Base-by-base conservation (phyloP, 2,113 vertebrate species). In the Istiophorus platypterus region DNA sequence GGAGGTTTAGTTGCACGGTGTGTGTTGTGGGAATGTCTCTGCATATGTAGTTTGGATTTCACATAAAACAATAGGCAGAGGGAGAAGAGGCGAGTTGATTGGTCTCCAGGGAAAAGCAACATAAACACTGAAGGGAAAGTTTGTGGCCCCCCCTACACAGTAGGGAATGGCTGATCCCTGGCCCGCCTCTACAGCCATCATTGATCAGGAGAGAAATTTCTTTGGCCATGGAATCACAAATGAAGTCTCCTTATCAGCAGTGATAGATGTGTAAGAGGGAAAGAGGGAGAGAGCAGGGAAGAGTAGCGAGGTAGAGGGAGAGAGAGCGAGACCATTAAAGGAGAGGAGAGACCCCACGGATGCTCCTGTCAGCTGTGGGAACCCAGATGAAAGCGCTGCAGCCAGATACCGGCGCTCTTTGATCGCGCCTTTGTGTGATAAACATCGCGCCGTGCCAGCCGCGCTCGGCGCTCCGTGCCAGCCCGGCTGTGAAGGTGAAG, bases 371-470 rank as follows among this genome's bases (percentile, higher is more conserved):
- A 95, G 94, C 92, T 94, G 89, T 93, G 91, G 89, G 92, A 92
- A 92, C 89, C 89, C 90, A 95, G 95, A 96, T 95, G 95, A 96
- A 96, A 95, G 95, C 82, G 88, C 85, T 91, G 81, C 78, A 92
- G 92, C 92, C 93, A 93, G 86, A 94, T 92, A 92, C 71, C 89
- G 82, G 85, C 87, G 81, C 88, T 89, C 94, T 96, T 95, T 95
- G 94, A 96, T 95, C 93, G 84, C 76, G 91, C 93, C 94, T 95
- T 95, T 93, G 93, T 95, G 92, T 94, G 93, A 94, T 94, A 95
- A 94, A 94, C 94, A 94, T 93, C 86, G 83, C 78, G 65, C 91
- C 57, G 82, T 92, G 93, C 94, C 95, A 95, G 86, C 92, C 91
- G 45, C 20, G 81, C 91, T 86, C 72, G 24, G 42, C 45, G 86